These are phyloP conservation scores for Gerris lacustris DNA, from an alignment of 2,888 invertebrate species.

Conservation along the genomic window DNA sequence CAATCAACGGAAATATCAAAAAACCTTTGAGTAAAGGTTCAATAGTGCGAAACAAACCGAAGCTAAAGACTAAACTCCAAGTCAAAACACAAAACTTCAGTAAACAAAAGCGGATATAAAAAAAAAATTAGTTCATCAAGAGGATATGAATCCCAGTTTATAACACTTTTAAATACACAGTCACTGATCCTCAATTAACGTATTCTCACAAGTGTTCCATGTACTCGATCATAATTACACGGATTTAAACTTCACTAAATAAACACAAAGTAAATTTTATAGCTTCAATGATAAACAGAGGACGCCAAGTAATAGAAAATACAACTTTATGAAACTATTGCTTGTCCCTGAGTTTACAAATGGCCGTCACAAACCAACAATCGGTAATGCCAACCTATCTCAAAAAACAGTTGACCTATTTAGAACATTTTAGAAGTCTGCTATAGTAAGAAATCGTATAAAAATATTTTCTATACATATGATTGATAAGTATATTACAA, in stretches of 20 bases:
- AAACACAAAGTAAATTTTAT: not conserved
- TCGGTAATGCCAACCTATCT: not conserved
- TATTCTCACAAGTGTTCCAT: not conserved
- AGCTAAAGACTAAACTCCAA: too few species aligned
- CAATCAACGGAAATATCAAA: constrained; percentile 21
- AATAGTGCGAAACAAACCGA: too few species aligned
- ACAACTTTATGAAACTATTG: not conserved
- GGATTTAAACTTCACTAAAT: not conserved
- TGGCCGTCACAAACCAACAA: constrained; percentile 8
- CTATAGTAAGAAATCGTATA: too few species aligned
- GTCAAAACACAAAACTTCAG: too few species aligned
- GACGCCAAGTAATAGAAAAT: not conserved
- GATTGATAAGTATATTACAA: too few species aligned
- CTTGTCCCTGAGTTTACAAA: constrained; percentile 9
- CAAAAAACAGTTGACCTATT: not conserved
- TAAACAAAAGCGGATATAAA: too few species aligned
- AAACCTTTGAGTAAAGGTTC: too few species aligned
- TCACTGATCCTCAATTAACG: too few species aligned
- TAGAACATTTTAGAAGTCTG: not conserved
- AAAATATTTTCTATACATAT: too few species aligned
- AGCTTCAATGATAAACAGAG: not conserved
- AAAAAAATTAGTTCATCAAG: too few species aligned
- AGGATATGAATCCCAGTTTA: too few species aligned
- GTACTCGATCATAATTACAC: not conserved
- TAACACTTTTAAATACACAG: too few species aligned